Conservation (phyloP, 2,888 invertebrate genomes). For the Troilus luridus region DNA sequence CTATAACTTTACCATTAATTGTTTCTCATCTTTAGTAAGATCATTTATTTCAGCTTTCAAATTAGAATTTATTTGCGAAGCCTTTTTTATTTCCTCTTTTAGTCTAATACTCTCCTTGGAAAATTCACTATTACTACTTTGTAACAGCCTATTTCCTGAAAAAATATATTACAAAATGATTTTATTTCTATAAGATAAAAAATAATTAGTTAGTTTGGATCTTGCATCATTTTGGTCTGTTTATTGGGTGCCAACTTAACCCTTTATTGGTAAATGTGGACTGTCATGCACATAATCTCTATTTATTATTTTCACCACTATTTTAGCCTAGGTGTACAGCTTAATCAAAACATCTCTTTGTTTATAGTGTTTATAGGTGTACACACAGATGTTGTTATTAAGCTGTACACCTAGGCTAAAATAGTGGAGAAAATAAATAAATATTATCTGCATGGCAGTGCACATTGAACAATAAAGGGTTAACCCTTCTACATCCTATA, state of each 20-base stretch:
- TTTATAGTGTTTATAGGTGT: no score
- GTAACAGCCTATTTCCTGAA: not conserved
- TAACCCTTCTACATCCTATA: no score
- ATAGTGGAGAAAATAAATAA: no score
- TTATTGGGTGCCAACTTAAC: not conserved
- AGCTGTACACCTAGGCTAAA: no score
- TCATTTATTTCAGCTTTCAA: not conserved
- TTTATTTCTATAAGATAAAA: not conserved
- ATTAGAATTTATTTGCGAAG: not conserved
- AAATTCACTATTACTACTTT: not conserved
- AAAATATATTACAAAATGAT: not conserved
- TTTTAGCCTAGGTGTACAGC: no score
- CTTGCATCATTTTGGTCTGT: not conserved
- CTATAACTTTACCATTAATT: slow-evolving; percentile 20
- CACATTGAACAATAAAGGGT: no score
- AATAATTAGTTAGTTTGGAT: not conserved
- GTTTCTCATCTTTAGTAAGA: not conserved
- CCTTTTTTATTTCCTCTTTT: not conserved
- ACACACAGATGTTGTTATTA: no score
- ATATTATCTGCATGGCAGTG: no score
- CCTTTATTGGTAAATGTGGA: no score
- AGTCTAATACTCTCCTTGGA: not conserved
- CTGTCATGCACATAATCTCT: no score
- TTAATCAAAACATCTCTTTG: no score
- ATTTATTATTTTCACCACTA: no score